phyloP scores from a whole-genome alignment of 2,888 invertebrate species.

The Fragum fragum region DNA sequence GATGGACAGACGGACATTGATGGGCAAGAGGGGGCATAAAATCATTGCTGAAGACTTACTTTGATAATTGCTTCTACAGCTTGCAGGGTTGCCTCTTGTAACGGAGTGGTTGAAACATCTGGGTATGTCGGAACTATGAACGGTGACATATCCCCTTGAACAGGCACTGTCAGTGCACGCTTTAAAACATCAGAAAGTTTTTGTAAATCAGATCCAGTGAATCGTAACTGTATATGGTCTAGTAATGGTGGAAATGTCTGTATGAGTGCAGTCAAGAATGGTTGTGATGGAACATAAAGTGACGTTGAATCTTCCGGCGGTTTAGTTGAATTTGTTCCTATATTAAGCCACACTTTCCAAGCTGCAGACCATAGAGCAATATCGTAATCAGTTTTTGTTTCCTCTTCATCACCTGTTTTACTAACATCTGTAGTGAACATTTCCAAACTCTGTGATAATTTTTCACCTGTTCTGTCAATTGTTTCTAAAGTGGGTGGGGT shows the following conservation, averaged over 20 bases:
- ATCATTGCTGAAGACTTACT: too few species aligned
- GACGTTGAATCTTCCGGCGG: slow-evolving; percentile 87
- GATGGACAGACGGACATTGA: too few species aligned
- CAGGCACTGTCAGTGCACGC: slow-evolving; percentile 93
- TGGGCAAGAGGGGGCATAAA: too few species aligned
- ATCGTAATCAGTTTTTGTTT: slow-evolving; percentile 75
- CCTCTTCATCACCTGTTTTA: slow-evolving; percentile 47
- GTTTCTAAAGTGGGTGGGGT: slow-evolving; percentile 76
- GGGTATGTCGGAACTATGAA: slow-evolving; percentile 94
- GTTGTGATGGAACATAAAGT: slow-evolving; percentile 95
- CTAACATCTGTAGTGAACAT: neutral
- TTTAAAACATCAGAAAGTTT: slow-evolving; percentile 93
- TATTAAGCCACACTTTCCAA: slow-evolving; percentile 91
- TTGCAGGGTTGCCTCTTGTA: slow-evolving; percentile 95
- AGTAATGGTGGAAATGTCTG: slow-evolving; percentile 98
- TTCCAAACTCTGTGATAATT: neutral
- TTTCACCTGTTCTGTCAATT: slow-evolving; percentile 77
- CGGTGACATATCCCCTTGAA: slow-evolving; percentile 93
- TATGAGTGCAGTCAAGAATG: slow-evolving; percentile 96
- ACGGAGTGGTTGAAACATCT: slow-evolving; percentile 90
- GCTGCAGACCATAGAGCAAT: slow-evolving; percentile 85
- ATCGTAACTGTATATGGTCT: slow-evolving; percentile 93
- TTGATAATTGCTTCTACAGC: slow-evolving; percentile 96
- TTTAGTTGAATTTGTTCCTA: slow-evolving; percentile 93
- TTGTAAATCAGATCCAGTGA: slow-evolving; percentile 90